A percentile compares a stretch with the other conserved stretches of the same genome.
Conservation (phyloP, 2,113 vertebrate species). For the Varanus komodoensis region DNA sequence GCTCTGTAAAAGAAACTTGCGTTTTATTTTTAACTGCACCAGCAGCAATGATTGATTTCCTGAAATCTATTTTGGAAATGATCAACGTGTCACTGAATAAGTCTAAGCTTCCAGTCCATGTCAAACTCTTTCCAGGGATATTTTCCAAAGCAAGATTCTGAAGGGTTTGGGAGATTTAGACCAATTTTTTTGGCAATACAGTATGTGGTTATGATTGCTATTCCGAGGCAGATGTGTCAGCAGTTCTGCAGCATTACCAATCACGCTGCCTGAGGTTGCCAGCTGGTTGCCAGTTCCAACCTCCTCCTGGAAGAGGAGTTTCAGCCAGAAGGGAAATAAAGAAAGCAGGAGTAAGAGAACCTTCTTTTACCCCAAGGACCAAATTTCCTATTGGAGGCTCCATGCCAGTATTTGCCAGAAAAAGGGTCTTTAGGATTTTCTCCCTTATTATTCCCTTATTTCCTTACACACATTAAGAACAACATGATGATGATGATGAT, state of each 20-base stretch:
- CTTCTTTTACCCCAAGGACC: background rate
- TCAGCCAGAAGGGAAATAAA: background rate
- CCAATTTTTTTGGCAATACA: background rate
- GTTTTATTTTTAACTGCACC: constrained; percentile 30
- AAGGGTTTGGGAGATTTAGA: background rate
- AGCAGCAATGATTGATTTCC: constrained; percentile 41
- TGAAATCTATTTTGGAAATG: constrained; percentile 42
- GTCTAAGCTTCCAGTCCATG: background rate
- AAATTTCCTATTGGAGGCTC: background rate
- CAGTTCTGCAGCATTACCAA: constrained; percentile 19
- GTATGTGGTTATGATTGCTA: constrained; percentile 8
- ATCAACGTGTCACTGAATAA: background rate
- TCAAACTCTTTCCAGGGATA: constrained; percentile 28
- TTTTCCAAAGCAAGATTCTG: constrained; percentile 30
- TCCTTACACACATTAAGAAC: background rate
- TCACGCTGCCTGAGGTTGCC: too few relatives aligned
- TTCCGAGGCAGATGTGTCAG: constrained; percentile 16
- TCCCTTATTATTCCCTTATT: background rate
- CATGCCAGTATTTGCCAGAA: background rate
- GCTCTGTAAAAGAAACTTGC: constrained; percentile 56
- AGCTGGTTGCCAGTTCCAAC: background rate
- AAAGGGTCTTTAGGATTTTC: background rate
- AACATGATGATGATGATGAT: background rate
- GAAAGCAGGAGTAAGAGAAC: background rate
- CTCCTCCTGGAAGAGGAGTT: too few relatives aligned